Percentiles rank a stretch among this genome's conserved stretches.
These are phyloP conservation scores for Acanthaster planci DNA, from an alignment of 35 echinoderm and acorn worm species.

Conservation along the genomic window DNA sequence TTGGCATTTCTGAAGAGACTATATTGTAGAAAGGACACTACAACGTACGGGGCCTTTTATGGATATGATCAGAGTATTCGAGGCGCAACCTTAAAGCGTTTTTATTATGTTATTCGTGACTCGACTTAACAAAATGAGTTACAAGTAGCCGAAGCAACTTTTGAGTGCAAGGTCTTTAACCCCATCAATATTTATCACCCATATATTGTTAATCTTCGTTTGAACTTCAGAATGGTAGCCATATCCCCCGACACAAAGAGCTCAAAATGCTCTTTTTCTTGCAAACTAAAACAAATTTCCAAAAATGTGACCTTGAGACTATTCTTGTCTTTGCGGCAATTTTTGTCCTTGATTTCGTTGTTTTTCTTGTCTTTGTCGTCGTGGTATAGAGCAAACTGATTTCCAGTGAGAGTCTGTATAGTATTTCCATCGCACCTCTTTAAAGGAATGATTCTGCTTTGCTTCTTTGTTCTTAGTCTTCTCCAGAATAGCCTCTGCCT, in stretches of 20 bases:
- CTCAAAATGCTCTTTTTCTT: neutral
- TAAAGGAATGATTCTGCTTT: neutral
- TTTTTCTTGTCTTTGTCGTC: neutral
- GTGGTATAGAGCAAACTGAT: neutral
- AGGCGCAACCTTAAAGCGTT: no score
- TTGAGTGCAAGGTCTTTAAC: no score
- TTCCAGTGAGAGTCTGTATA: neutral
- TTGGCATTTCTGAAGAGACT: no score
- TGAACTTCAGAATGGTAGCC: neutral
- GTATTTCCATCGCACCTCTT: neutral
- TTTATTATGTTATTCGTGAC: no score
- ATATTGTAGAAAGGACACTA: no score
- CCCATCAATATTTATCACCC: no score
- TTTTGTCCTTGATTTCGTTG: neutral
- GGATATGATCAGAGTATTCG: no score
- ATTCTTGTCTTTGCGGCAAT: neutral
- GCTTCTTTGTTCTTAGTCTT: neutral
- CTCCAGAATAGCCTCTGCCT: neutral
- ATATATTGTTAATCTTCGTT: no score
- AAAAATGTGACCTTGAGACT: neutral
- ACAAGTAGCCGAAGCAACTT: no score
- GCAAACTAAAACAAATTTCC: neutral
- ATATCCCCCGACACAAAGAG: neutral
- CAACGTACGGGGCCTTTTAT: no score
- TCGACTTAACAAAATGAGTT: no score